These are phyloP conservation scores for Sardinella longiceps DNA, from an alignment of 2,797 vertebrate genomes.

Conservation along the genomic window DNA sequence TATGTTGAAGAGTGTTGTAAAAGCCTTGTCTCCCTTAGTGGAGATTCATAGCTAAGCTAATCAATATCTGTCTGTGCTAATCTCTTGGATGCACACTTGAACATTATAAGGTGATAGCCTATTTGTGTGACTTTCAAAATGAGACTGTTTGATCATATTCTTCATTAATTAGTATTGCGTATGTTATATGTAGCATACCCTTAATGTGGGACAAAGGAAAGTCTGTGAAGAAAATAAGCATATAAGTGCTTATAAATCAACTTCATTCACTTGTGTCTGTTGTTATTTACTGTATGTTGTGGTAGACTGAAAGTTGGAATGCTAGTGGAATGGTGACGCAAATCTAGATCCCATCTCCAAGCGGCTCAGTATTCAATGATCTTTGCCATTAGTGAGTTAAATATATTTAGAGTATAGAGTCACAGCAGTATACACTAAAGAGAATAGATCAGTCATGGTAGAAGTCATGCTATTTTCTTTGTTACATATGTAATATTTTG, in stretches of 20 bases:
- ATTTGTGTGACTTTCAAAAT: not conserved
- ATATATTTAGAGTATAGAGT: not conserved
- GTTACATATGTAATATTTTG: not conserved
- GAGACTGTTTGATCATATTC: not conserved
- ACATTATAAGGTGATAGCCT: not conserved
- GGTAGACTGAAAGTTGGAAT: not conserved
- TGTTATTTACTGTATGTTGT: not conserved
- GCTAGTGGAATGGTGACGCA: not conserved
- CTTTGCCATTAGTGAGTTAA: not conserved
- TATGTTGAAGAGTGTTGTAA: not conserved
- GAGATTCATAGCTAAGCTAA: not conserved
- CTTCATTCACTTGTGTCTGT: not conserved
- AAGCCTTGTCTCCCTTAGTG: not conserved
- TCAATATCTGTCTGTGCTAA: not conserved
- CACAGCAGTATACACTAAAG: not conserved
- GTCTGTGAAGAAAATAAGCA: not conserved
- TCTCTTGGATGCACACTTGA: conserved; percentile 13
- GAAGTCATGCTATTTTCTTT: not conserved
- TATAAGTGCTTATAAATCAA: not conserved
- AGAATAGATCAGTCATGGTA: not conserved
- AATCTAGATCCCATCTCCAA: not conserved
- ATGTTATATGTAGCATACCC: not conserved
- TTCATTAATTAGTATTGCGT: not conserved
- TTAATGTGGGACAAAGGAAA: not conserved
- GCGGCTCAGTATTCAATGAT: no score